Conservation (phyloP, 2,888 invertebrate genomes). For the Ennomos erosarius region DNA sequence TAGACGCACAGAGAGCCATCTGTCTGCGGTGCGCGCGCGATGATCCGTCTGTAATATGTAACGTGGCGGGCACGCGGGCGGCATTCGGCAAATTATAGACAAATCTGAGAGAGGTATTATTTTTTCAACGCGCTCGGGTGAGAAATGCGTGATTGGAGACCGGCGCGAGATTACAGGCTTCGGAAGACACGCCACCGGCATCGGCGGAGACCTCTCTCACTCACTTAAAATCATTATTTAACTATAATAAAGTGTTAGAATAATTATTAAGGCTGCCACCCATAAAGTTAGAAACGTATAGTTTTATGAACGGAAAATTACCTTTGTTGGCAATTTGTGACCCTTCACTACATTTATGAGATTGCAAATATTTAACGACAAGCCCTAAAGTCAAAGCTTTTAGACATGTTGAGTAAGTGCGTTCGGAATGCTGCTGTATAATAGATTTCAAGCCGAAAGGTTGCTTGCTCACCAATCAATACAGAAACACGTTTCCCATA, state of each 20-base stretch:
- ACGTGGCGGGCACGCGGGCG: constrained; percentile 51
- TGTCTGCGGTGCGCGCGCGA: constrained; percentile 44
- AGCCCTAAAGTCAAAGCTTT: constrained; percentile 10
- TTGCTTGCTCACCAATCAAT: constrained; percentile 22
- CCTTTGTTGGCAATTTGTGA: constrained; percentile 38
- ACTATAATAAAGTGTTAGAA: constrained; percentile 80
- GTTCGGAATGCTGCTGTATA: constrained; percentile 19
- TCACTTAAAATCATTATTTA: constrained; percentile 78
- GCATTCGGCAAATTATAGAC: constrained; percentile 83
- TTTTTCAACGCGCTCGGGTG: constrained; percentile 84
- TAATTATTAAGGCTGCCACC: constrained; percentile 71
- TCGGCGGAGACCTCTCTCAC: constrained; percentile 73
- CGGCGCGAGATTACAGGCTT: constrained; percentile 80
- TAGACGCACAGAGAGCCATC: constrained; percentile 30
- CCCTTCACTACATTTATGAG: constrained; percentile 32
- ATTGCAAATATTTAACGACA: constrained; percentile 31
- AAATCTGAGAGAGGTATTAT: constrained; percentile 80
- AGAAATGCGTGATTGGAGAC: constrained; percentile 84
- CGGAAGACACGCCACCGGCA: constrained; percentile 78
- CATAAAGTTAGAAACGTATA: constrained; percentile 49
- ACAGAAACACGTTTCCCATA: constrained; percentile 49
- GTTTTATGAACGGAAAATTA: constrained; percentile 27
- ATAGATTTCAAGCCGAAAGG: constrained; percentile 13
- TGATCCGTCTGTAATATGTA: constrained; percentile 25
- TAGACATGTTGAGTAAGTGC: constrained; percentile 8